Evolutionary conservation across 2,113 vertebrate genomes (phyloP), one percentile per base, ranked within the genome.

Genomic region (Odocoileus hemionus): DNA sequence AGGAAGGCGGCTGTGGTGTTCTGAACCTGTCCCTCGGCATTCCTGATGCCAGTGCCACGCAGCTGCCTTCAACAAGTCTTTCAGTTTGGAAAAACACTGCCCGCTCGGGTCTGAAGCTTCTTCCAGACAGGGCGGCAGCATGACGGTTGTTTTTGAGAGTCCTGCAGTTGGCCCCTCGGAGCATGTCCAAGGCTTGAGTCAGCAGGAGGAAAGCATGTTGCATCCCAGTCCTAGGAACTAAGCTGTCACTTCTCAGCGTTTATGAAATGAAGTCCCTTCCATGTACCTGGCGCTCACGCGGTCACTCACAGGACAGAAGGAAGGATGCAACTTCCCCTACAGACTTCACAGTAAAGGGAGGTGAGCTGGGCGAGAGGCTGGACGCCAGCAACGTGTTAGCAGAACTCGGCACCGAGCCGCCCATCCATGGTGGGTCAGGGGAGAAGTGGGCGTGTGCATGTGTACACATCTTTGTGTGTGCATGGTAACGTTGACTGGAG

Each of bases 211-310:
- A 89, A 30, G 47, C 82, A 67, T 43, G 16, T 67, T 3, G 86
- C 39, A 5, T 36, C 67, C 33, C 28, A 28, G 25, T 26, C 52
- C 39, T 39, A 2, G 33, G 45, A 64, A 9, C 82, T 52, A 36
- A 88, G 86, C 55, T 85, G 3, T 43, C 89, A 33, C 54, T 64
- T 86, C 78, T 91, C 78, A 30, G 96, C 96, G 26, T 84, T 86
- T 25, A 58, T 11, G 58, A 21, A 39, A 74, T 5, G 1, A 54
- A 90, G 61, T 57, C 9, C 4, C 17, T 7, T 21, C 54, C 12
- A 0, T 8, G 16, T 36, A 67, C 11, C 52, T 60, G 57, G 28
- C 9, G 4, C 5, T 83, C 15, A 15, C 12, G 10, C 94, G 9
- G 28, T 28, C 50, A 86, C 45, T 54, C 26, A 54, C 45, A 33